These are phyloP conservation scores for Caerostris extrusa DNA, from an alignment of 1,140 invertebrate species.

Conservation along the genomic window DNA sequence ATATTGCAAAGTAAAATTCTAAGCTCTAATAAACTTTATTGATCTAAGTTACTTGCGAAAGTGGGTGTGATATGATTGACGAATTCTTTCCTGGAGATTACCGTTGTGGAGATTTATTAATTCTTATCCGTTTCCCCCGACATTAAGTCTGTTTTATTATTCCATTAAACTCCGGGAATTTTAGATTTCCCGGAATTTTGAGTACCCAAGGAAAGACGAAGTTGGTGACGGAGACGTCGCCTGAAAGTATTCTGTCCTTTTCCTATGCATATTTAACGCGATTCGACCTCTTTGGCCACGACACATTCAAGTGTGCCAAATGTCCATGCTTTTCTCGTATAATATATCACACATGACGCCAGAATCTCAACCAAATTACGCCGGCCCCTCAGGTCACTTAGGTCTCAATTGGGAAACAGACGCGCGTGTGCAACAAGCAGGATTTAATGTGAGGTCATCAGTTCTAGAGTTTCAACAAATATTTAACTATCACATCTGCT, in stretches of 20 bases:
- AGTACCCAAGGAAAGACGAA: not conserved
- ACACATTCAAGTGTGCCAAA: slow-evolving; percentile 20
- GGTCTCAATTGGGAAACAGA: not conserved
- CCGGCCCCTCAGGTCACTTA: not conserved
- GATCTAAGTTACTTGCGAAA: too few species aligned
- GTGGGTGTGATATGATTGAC: not conserved
- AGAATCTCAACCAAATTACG: slow-evolving; percentile 12
- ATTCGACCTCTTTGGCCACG: not conserved
- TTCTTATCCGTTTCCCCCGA: not conserved
- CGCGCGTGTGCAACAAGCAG: not conserved
- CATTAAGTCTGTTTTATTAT: slow-evolving; percentile 26
- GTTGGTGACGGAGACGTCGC: not conserved
- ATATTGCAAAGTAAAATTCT: too few species aligned
- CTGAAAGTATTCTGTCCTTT: not conserved
- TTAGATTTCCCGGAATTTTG: slow-evolving; percentile 40
- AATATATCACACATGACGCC: slow-evolving; percentile 26
- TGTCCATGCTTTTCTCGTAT: slow-evolving; percentile 23
- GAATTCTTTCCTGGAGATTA: not conserved
- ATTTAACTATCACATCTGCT: slow-evolving; percentile 38
- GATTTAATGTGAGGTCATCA: not conserved
- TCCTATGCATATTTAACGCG: slow-evolving; percentile 14
- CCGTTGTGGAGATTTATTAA: not conserved
- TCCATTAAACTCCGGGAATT: slow-evolving; percentile 40
- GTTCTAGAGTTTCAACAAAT: slow-evolving; percentile 13
- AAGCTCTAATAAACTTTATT: too few species aligned